Percentiles rank a stretch among this genome's conserved stretches.
Evolutionary conservation across 1,140 invertebrate species (phyloP).

Genomic region (Dendroctonus valens): DNA sequence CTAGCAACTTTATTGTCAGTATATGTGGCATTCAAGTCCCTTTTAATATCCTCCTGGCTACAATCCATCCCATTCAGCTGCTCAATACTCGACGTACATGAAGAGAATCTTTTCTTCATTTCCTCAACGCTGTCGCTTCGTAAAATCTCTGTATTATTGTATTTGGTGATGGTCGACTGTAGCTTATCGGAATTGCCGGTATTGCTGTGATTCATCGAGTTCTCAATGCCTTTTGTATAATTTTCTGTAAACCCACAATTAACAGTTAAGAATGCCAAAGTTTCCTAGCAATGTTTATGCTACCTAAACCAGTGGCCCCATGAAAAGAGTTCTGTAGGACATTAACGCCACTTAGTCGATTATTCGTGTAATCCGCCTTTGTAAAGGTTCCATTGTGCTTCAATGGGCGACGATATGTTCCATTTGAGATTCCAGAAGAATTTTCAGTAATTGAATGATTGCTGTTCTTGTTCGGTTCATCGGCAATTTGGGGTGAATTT

Average conservation of each 20-base stretch:
- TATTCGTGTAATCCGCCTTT: conserved; percentile 34
- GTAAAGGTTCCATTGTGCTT: conserved; percentile 34
- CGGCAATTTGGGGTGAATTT: too few relatives aligned
- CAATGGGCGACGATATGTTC: conserved; percentile 33
- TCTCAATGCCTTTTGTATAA: conserved; percentile 8
- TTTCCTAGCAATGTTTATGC: too few relatives aligned
- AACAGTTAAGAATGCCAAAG: too few relatives aligned
- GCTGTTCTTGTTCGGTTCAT: too few relatives aligned
- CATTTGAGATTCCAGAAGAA: conserved; percentile 20
- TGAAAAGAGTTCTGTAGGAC: conserved; percentile 24
- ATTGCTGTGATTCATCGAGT: conserved; percentile 23
- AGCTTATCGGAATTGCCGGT: conserved; percentile 13
- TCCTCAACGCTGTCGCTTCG: conserved; percentile 28
- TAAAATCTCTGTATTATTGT: conserved; percentile 17
- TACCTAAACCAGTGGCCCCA: conserved; percentile 1
- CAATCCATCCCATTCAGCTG: conserved; percentile 36
- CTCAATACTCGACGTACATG: conserved; percentile 9
- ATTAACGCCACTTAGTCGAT: conserved; percentile 25
- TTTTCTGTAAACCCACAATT: too few relatives aligned
- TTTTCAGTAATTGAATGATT: background rate
- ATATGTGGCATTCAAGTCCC: conserved; percentile 16
- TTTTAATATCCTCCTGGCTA: conserved; percentile 12
- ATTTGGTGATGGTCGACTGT: conserved; percentile 4
- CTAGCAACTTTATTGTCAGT: conserved; percentile 23
- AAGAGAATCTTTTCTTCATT: conserved; percentile 30